Evolutionary conservation across 2,113 vertebrate species (phyloP).

Genomic region (Balaeniceps rex): DNA sequence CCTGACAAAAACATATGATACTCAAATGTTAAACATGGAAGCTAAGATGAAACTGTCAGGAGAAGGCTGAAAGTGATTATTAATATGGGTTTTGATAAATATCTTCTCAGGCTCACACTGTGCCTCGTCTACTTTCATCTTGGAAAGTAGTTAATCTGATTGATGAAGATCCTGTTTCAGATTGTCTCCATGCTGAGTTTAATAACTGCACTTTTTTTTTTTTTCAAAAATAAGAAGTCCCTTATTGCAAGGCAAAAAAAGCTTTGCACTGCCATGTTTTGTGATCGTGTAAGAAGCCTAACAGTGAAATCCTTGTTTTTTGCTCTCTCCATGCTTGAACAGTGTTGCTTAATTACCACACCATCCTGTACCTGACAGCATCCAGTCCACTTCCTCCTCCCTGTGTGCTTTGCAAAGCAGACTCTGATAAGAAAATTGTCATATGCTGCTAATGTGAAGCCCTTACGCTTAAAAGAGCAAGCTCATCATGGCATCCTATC

Average conservation of each 20-base stretch:
- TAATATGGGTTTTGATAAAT: constrained; percentile 90
- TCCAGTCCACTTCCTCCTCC: not conserved
- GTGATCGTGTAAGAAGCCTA: not conserved
- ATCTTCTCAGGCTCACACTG: constrained; percentile 84
- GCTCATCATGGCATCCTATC: constrained; percentile 34
- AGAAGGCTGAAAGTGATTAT: constrained; percentile 85
- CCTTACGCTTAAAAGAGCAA: constrained; percentile 48
- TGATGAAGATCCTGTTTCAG: constrained; percentile 89
- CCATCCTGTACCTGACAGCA: not conserved
- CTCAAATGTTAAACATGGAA: constrained; percentile 84
- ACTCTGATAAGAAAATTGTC: constrained; percentile 29
- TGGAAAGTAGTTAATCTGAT: constrained; percentile 88
- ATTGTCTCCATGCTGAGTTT: constrained; percentile 85
- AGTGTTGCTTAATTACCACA: constrained; percentile 33
- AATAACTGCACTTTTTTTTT: constrained; percentile 69
- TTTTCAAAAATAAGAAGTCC: constrained; percentile 11
- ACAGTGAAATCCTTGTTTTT: not conserved
- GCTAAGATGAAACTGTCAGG: constrained; percentile 86
- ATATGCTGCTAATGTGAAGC: constrained; percentile 52
- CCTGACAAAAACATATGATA: constrained; percentile 89
- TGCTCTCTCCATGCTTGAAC: not conserved
- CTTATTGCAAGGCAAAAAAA: constrained; percentile 49
- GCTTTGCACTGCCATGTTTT: constrained; percentile 24
- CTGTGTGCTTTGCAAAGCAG: constrained; percentile 19
- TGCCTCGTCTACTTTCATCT: constrained; percentile 84